These are phyloP conservation scores for Ophthalmolycus amberensis DNA, from an alignment of 2,113 vertebrate species.

Conservation along the genomic window DNA sequence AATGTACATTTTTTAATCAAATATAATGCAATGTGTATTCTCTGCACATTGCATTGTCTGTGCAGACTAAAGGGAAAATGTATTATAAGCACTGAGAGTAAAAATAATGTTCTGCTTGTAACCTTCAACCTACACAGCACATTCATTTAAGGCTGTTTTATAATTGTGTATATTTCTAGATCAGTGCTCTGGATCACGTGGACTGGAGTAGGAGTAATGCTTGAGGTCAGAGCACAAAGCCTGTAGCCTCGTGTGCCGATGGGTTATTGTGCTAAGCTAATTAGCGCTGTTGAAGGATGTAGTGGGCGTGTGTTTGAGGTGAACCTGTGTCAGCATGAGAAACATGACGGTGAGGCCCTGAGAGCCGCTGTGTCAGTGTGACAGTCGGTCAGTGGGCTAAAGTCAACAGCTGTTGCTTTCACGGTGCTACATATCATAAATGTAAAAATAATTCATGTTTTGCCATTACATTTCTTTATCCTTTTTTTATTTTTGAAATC, in stretches of 20 bases:
- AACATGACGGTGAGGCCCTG: not conserved
- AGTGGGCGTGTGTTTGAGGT: conserved; percentile 31
- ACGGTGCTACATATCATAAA: not conserved
- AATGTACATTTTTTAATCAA: not conserved
- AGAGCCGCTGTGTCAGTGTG: conserved; percentile 45
- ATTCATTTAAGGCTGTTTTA: not conserved
- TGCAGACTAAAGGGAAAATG: not conserved
- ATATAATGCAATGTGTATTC: not conserved
- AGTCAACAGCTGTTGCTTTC: not conserved
- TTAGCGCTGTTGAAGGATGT: conserved; percentile 53
- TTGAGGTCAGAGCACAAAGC: conserved; percentile 40
- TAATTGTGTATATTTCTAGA: not conserved
- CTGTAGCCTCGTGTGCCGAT: conserved; percentile 46
- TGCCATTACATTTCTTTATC: not conserved
- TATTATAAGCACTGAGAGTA: not conserved
- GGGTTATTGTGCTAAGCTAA: conserved; percentile 75
- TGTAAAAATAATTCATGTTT: not conserved
- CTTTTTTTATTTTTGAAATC: not conserved
- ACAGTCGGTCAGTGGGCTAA: conserved; percentile 61
- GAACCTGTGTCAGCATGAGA: conserved; percentile 31
- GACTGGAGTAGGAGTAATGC: not conserved
- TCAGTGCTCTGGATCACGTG: not conserved
- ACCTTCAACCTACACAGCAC: not conserved
- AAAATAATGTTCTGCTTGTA: not conserved
- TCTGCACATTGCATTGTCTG: no score